phyloP scores from a whole-genome alignment of 2,797 vertebrate genomes.

The Eutrigla gurnardus region DNA sequence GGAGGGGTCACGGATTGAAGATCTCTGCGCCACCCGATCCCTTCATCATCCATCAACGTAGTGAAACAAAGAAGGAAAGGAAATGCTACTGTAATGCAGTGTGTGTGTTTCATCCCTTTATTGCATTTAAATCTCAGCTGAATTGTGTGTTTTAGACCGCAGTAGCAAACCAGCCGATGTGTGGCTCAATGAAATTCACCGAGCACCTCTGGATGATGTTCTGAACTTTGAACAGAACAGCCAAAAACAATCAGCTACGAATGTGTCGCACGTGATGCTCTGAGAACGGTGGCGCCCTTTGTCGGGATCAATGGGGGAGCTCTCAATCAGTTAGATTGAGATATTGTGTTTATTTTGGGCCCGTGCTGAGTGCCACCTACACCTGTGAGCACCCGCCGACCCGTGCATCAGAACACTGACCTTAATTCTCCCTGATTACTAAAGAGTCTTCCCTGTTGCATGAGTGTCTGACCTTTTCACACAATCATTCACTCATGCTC shows the following conservation, averaged over 20 bases:
- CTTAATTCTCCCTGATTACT: constrained; percentile 64
- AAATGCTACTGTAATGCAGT: background rate
- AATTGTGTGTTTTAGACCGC: too few species aligned
- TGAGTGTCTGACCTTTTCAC: constrained; percentile 56
- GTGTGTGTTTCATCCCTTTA: too few species aligned
- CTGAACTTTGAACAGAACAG: background rate
- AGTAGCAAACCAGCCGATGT: too few species aligned
- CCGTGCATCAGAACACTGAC: constrained; percentile 46
- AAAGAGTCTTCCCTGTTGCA: constrained; percentile 30
- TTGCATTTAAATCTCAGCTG: too few species aligned
- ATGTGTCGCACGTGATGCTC: background rate
- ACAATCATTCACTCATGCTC: constrained; percentile 43
- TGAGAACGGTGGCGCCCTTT: background rate
- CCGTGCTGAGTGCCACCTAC: constrained; percentile 3
- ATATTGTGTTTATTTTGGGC: constrained; percentile 36
- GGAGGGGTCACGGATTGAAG: too few species aligned
- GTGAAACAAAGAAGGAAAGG: background rate
- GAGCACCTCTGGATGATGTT: too few species aligned
- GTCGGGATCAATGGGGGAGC: background rate
- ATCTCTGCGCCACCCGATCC: too few species aligned
- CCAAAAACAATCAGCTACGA: background rate
- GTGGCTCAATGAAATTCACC: too few species aligned
- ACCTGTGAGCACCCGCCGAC: constrained; percentile 15
- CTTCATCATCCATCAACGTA: constrained; percentile 2
- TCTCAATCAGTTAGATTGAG: constrained; percentile 36